Percentiles rank a stretch among this genome's conserved stretches.
These are phyloP conservation scores for Camelus bactrianus DNA, from an alignment of 2,113 vertebrate species.

Conservation along the genomic window DNA sequence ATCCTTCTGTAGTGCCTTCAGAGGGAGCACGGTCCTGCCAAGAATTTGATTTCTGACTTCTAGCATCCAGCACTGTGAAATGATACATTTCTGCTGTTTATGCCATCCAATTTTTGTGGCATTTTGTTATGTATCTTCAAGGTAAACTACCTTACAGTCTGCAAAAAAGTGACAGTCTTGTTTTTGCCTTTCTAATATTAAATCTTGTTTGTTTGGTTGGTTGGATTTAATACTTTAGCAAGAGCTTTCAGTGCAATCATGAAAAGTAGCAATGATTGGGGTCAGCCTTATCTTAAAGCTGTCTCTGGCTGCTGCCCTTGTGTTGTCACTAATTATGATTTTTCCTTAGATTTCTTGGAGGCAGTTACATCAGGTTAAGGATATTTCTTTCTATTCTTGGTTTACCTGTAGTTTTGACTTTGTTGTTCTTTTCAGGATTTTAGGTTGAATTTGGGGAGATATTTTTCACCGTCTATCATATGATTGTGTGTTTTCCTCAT, in stretches of 20 bases:
- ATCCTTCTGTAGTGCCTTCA: neutral
- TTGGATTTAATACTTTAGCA: neutral
- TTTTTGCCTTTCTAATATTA: neutral
- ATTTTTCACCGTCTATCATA: neutral
- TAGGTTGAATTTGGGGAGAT: neutral
- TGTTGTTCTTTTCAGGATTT: neutral
- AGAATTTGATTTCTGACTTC: neutral
- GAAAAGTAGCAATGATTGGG: neutral
- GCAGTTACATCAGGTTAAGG: neutral
- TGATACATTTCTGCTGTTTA: neutral
- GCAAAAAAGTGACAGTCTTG: neutral
- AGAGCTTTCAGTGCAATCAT: neutral
- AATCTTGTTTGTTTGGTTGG: neutral
- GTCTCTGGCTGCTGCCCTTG: neutral
- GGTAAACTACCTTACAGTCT: neutral
- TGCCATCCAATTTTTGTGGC: neutral
- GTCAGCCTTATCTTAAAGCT: neutral
- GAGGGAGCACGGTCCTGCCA: fast-evolving
- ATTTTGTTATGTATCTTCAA: neutral
- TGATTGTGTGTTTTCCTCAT: neutral
- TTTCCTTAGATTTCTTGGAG: neutral
- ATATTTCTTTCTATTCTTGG: neutral
- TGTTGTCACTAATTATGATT: neutral
- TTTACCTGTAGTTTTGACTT: neutral
- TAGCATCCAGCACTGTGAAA: neutral